These are phyloP conservation scores for Anneissia japonica DNA, from an alignment of 35 echinoderm and acorn worm genomes.

Conservation along the genomic window DNA sequence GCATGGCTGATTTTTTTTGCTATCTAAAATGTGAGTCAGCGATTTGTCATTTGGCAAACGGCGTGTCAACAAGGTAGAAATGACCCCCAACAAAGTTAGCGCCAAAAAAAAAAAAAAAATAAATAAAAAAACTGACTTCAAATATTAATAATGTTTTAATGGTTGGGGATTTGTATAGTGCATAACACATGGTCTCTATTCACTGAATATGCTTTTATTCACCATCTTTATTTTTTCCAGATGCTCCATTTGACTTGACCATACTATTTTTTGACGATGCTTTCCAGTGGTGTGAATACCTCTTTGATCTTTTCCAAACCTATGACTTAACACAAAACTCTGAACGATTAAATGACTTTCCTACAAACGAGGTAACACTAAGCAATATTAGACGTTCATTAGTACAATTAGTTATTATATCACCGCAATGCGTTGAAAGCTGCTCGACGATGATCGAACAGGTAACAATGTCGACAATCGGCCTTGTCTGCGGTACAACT, in stretches of 20 bases:
- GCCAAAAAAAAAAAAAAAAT: too few species aligned
- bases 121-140: too few species aligned
- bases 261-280: constrained; percentile 86
- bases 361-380: constrained; percentile 48
- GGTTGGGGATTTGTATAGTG: too few species aligned
- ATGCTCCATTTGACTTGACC: constrained; percentile 62
- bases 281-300: constrained; percentile 80
- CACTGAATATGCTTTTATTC: background rate
- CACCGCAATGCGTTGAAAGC: constrained; percentile 57
- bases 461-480: constrained; percentile 27
- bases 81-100: too few species aligned
- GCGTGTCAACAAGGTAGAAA: too few species aligned
- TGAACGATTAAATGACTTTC: constrained; percentile 64
- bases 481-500: constrained; percentile 55
- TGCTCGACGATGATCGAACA: constrained; percentile 23
- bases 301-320: constrained; percentile 80
- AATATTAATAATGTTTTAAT: too few species aligned
- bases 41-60: too few species aligned
- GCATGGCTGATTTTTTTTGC: too few species aligned
- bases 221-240: constrained; percentile 6
- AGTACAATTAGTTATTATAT: constrained; percentile 68
- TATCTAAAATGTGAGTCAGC: too few species aligned
- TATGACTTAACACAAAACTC: constrained; percentile 78
- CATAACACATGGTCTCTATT: too few species aligned
- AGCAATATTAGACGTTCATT: constrained; percentile 45